Base-by-base conservation (phyloP, 1,140 invertebrate genomes). In the Ectropis grisescens region DNA sequence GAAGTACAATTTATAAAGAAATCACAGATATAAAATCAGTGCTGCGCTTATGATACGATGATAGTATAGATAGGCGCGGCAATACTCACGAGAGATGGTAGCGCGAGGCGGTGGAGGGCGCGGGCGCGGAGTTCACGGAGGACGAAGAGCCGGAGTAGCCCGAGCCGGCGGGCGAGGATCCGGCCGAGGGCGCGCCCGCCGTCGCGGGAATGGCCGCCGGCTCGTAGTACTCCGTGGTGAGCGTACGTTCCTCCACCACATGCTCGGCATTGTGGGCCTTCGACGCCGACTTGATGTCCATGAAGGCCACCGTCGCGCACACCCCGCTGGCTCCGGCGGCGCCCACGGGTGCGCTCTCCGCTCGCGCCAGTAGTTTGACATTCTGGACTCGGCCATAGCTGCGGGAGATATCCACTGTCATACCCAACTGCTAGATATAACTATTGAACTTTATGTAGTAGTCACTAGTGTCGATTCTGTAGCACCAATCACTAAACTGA, bases 351-450 rank as follows among this genome's bases (percentile, higher is more conserved):
- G 64, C 71, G 79, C 75, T 83, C 81, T 79, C 87, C 82, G 70
- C 86, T 59, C 75, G 66, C 66, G 76, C 76, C 85, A 95, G 87
- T 80, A 96, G 86, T 84, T 95, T 96, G 86, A 96, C 93, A 89
- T 92, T 95, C 86, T 96, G 94, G 83, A 96, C 94, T 86, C 93
- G 93, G 85, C 94, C 94, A 95, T 96, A 96, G 85, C 94, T 96
- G 86, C 24, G 87, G 87, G 35, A 59, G 41, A 31, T n/a, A n/a
- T n/a, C n/a, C n/a, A n/a, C n/a, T n/a, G n/a, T n/a, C n/a, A n/a
- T n/a, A n/a, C n/a, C n/a, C n/a, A n/a, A n/a, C n/a, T n/a, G n/a
- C n/a, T n/a, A n/a, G n/a, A n/a, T n/a, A n/a, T n/a, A n/a, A n/a
- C n/a, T n/a, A n/a, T n/a, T n/a, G n/a, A n/a, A n/a, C n/a, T n/a